phyloP scores from a whole-genome alignment of 1,140 invertebrate genomes.

The Propsilocerus akamusi region DNA sequence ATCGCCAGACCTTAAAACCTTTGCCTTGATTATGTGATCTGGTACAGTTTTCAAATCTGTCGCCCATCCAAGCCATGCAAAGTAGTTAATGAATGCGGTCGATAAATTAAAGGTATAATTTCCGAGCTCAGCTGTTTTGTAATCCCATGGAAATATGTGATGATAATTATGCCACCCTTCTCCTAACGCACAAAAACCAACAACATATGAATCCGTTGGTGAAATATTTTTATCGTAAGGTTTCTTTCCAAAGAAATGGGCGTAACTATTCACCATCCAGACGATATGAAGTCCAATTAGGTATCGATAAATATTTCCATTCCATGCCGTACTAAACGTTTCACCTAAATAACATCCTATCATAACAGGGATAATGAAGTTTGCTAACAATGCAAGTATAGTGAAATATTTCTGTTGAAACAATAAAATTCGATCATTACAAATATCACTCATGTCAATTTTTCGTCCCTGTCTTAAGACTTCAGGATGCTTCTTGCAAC shows the following conservation, averaged over 20 bases:
- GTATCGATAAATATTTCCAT: constrained; percentile 29
- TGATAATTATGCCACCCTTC: constrained; percentile 53
- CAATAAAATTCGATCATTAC: constrained; percentile 44
- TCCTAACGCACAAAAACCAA: not conserved
- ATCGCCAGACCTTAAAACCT: constrained; percentile 35
- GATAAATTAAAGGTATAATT: constrained; percentile 48
- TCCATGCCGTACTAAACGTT: constrained; percentile 23
- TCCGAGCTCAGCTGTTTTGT: constrained; percentile 43
- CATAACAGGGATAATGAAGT: constrained; percentile 49
- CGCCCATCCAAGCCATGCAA: constrained; percentile 36
- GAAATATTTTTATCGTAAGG: constrained; percentile 26
- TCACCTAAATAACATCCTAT: constrained; percentile 39
- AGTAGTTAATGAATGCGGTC: constrained; percentile 55
- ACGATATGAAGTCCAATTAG: constrained; percentile 43
- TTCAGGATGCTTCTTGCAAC: constrained; percentile 35
- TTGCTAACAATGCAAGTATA: constrained; percentile 31
- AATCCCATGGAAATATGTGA: constrained; percentile 61
- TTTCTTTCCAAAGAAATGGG: constrained; percentile 32
- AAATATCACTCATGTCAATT: constrained; percentile 52
- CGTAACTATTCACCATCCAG: constrained; percentile 53
- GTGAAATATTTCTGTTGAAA: constrained; percentile 41
- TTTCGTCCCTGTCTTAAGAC: constrained; percentile 40
- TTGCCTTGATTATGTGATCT: constrained; percentile 31
- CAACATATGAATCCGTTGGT: not conserved
- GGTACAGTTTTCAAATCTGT: constrained; percentile 43